Conservation (phyloP, 1,140 invertebrate species). For the Aculops lycopersici region DNA sequence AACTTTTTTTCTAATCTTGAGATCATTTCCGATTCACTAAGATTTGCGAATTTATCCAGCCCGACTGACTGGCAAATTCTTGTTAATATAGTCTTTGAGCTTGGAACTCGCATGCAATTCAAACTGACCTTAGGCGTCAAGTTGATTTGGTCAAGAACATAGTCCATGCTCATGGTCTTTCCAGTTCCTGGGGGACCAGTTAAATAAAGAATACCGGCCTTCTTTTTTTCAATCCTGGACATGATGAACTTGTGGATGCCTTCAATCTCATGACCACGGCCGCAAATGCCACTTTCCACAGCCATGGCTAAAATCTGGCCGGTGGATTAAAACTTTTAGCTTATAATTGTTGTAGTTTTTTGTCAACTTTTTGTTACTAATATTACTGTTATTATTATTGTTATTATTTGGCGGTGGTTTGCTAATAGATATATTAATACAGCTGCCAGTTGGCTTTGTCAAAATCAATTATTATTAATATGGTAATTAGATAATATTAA, state of each 20-base stretch:
- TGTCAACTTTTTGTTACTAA: too few relatives aligned
- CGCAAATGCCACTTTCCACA: constrained; percentile 28
- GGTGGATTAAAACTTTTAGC: too few relatives aligned
- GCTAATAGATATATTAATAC: too few relatives aligned
- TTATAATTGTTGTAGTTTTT: too few relatives aligned
- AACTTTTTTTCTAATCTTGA: constrained; percentile 16
- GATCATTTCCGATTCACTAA: constrained; percentile 22
- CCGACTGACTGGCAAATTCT: constrained; percentile 14
- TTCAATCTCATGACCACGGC: constrained; percentile 38
- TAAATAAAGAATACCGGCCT: constrained; percentile 52
- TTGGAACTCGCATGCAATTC: constrained; percentile 47
- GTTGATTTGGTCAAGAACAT: constrained; percentile 25
- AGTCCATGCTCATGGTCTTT: constrained; percentile 53
- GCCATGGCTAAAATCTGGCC: constrained; percentile 16
- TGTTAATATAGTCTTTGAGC: constrained; percentile 30
- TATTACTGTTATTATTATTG: too few relatives aligned
- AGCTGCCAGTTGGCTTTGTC: too few relatives aligned
- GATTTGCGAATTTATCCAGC: constrained; percentile 14
- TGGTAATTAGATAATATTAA: too few relatives aligned
- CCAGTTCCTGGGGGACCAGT: constrained; percentile 85
- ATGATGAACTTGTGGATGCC: constrained; percentile 33
- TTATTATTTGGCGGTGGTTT: too few relatives aligned
- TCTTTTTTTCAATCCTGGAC: constrained; percentile 26
- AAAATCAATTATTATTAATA: too few relatives aligned
- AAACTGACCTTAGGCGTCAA: constrained; percentile 15